Evolutionary conservation across 2,113 vertebrate species (phyloP).

Genomic region (Thamnaconus septentrionalis): DNA sequence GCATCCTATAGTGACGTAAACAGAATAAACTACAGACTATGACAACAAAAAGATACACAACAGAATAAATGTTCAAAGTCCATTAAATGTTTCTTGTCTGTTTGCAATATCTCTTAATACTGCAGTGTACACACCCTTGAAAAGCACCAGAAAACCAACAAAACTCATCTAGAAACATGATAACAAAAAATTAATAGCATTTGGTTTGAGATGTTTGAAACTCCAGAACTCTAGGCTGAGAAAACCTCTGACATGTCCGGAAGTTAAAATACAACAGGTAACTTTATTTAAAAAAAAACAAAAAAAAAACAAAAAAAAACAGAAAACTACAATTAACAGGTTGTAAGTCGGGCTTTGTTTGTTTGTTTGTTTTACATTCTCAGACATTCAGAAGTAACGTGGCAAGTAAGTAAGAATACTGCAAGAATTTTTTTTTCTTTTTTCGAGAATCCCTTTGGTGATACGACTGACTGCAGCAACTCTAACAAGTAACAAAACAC

Average conservation of each 20-base stretch:
- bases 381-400: not conserved
- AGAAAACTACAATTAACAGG: too few species aligned
- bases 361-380: too few species aligned
- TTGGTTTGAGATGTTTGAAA: constrained; percentile 36
- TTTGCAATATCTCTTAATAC: constrained; percentile 70
- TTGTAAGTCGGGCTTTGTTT: too few species aligned
- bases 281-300: too few species aligned
- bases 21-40: constrained; percentile 51
- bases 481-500: too few species aligned
- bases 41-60: constrained; percentile 54
- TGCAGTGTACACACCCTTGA: constrained; percentile 54
- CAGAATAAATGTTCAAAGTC: constrained; percentile 54
- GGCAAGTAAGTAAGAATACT: constrained; percentile 21
- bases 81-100: constrained; percentile 39
- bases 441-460: constrained; percentile 28
- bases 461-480: constrained; percentile 4
- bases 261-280: too few species aligned
- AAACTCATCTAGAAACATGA: not conserved
- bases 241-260: too few species aligned
- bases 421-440: not conserved
- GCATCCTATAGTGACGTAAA: constrained; percentile 42
- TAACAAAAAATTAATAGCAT: constrained; percentile 15
- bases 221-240: too few species aligned
- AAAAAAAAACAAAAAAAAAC: too few species aligned
- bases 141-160: constrained; percentile 21